phyloP scores from a whole-genome alignment of 2,888 invertebrate species.

The Coecobrya sp. region DNA sequence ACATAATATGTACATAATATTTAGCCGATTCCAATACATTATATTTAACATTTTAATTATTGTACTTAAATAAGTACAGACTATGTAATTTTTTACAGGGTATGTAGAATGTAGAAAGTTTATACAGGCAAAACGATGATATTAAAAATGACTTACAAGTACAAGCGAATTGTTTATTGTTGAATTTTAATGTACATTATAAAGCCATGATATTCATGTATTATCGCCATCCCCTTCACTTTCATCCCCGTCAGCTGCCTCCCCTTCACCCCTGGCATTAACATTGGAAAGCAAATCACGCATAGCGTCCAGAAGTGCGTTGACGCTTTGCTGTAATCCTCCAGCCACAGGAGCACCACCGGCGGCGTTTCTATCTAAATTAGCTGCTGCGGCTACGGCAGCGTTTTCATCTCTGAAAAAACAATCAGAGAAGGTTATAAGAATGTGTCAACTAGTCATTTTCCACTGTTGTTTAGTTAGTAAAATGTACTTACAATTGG shows the following conservation, averaged over 20 bases:
- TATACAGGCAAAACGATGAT: neutral
- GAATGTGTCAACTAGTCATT: too few relatives aligned
- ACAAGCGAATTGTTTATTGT: constrained; percentile 3
- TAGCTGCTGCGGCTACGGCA: constrained; percentile 85
- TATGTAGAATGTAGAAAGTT: neutral
- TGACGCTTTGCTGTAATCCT: constrained; percentile 90
- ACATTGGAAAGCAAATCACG: constrained; percentile 91
- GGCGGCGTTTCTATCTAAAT: constrained; percentile 81
- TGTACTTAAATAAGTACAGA: too few relatives aligned
- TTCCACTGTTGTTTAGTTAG: too few relatives aligned
- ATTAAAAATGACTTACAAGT: neutral
- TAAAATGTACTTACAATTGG: constrained; percentile 46
- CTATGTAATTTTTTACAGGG: neutral
- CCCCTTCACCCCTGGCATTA: constrained; percentile 75
- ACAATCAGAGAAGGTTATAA: neutral
- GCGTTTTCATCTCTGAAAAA: constrained; percentile 58
- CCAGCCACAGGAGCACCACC: constrained; percentile 86
- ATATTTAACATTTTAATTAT: too few relatives aligned
- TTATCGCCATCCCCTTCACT: constrained; percentile 76
- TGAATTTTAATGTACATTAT: neutral
- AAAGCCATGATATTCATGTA: neutral
- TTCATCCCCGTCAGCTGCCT: constrained; percentile 83
- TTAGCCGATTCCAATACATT: too few relatives aligned
- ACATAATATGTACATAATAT: neutral
- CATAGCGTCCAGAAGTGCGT: constrained; percentile 92